Percentiles rank a stretch among this genome's conserved stretches.
These are phyloP conservation scores for Anguilla japonica DNA, from an alignment of 2,113 vertebrate species.

Conservation along the genomic window DNA sequence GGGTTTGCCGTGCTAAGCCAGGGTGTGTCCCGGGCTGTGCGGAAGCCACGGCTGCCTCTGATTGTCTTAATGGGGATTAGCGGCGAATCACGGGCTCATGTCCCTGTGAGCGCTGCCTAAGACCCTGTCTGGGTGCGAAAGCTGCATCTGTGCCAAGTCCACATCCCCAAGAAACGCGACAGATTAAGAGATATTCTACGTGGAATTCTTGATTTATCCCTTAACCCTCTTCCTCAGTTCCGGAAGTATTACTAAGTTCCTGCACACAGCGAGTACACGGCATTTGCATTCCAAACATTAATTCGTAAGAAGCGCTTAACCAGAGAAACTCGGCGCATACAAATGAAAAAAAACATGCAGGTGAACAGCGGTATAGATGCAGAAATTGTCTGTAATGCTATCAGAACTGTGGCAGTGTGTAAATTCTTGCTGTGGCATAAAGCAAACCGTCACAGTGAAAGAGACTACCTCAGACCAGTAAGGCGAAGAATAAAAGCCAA, in stretches of 20 bases:
- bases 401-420: no score
- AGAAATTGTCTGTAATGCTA: no score
- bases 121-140: slow-evolving; percentile 5
- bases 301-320: background rate
- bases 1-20: background rate
- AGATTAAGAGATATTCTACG: slow-evolving; percentile 8
- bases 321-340: background rate
- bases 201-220: slow-evolving; percentile 7
- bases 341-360: background rate
- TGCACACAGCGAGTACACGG: background rate
- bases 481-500: no score
- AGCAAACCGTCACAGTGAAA: no score
- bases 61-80: slow-evolving; percentile 16
- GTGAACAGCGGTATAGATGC: background rate
- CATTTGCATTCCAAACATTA: background rate
- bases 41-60: background rate
- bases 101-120: slow-evolving; percentile 7
- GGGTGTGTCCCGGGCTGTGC: background rate
- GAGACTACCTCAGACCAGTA: no score
- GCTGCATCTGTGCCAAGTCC: background rate
- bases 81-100: background rate
- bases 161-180: background rate
- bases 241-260: background rate
- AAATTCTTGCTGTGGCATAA: no score
- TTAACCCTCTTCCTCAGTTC: background rate